Conservation (phyloP, 2,888 invertebrate species). For the Lysandra bellargus region DNA sequence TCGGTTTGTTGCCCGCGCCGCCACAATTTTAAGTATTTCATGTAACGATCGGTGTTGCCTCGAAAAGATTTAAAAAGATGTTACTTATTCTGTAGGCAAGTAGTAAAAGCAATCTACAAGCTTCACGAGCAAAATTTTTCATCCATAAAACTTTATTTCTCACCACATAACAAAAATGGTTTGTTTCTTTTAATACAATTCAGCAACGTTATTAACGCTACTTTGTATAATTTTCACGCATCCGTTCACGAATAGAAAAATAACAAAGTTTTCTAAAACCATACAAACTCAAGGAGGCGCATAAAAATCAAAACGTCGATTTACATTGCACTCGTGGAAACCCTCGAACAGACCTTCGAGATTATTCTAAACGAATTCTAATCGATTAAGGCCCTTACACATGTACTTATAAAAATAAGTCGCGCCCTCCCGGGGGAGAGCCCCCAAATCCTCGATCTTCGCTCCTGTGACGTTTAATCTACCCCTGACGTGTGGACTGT, state of each 20-base stretch:
- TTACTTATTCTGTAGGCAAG: too few relatives aligned
- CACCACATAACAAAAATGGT: neutral
- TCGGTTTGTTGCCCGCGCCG: constrained; percentile 29
- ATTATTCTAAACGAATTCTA: constrained; percentile 30
- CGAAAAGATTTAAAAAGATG: neutral
- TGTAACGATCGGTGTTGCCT: neutral
- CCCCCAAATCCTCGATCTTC: constrained; percentile 55
- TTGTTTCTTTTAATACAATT: neutral
- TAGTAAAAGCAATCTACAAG: too few relatives aligned
- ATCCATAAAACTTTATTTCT: too few relatives aligned
- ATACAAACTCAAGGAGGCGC: neutral
- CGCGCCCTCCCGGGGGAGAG: constrained; percentile 42
- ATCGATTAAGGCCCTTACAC: constrained; percentile 31
- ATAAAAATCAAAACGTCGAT: neutral
- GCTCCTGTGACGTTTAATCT: constrained; percentile 62
- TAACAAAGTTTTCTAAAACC: neutral
- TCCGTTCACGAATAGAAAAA: neutral
- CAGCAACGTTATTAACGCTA: too few relatives aligned
- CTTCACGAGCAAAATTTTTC: too few relatives aligned
- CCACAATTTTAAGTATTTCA: constrained; percentile 31
- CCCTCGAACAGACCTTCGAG: constrained; percentile 23
- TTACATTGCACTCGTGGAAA: constrained; percentile 15
- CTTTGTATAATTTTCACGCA: neutral
- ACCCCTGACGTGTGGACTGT: constrained; percentile 54
- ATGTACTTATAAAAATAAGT: constrained; percentile 32